These are phyloP conservation scores for Nomada fucata DNA, from an alignment of 2,888 invertebrate genomes.

Conservation along the genomic window DNA sequence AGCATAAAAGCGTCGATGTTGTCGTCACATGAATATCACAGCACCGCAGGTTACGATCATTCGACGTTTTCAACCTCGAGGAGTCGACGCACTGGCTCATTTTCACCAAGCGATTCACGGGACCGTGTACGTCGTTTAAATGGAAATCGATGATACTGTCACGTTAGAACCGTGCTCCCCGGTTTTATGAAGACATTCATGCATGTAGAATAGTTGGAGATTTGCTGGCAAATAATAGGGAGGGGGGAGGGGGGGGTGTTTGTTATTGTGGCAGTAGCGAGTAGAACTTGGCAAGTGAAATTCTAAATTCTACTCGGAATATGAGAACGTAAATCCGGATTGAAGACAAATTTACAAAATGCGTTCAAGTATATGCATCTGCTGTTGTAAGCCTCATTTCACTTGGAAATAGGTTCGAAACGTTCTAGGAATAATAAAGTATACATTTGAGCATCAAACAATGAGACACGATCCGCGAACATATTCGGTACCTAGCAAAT, in stretches of 20 bases:
- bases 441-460: no score
- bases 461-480: no score
- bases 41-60: conserved; percentile 14
- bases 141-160: conserved; percentile 2
- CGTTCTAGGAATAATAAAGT: no score
- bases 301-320: background rate
- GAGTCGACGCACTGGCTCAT: background rate
- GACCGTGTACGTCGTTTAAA: conserved; percentile 4
- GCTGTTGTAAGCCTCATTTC: no score
- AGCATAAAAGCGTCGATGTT: conserved; percentile 38
- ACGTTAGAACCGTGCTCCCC: background rate
- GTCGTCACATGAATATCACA: conserved; percentile 11
- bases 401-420: no score
- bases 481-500: no score
- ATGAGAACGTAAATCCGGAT: no score
- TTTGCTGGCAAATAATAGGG: background rate
- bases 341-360: background rate
- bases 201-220: background rate
- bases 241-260: no score
- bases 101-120: background rate
- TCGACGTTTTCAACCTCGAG: conserved; percentile 10
- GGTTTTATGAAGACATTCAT: background rate
- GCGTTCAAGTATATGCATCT: background rate
- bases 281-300: background rate
- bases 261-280: background rate